Base-by-base conservation (phyloP, 2,113 vertebrate species). In the Spea multiplicata region DNA sequence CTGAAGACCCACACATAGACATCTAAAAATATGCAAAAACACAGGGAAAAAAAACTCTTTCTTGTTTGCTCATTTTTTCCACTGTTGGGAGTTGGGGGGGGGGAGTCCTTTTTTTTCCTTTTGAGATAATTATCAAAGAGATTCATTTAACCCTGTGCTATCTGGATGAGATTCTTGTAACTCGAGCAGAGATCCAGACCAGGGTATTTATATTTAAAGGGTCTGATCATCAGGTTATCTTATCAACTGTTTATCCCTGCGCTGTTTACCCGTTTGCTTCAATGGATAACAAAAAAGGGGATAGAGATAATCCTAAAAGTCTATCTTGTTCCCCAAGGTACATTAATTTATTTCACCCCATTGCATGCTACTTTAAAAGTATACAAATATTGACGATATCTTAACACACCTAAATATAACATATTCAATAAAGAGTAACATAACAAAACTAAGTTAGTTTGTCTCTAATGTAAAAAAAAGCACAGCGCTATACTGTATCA, bases 161-260 rank as follows among this genome's bases (percentile, higher is more conserved):
- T 6, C 67, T 49, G 13, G 47, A 30, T 16, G 48, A 4, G 17
- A 7, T 7, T 49, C 50, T 70, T 46, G 2, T 13, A 46, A 48
- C 66, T 14, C 44, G 47, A 8, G 14, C 9, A 61, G n/a, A 16
- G 17, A 70, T 17, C 48, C 67, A 17, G 47, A n/a, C 13, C 46
- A 49, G n/a, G 46, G 45, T 48, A 50, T 46, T 68, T 68, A 68
- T 68, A 45, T 44, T 68, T 14, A 6, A 50, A 66, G 8, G 65
- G 73, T 75, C 61, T 75, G 73, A 75, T 75, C 73, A 66, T 53
- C 14, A 49, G n/a, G 62, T 75, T 75, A 75, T 75, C 73, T 75
- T 75, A 75, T 75, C 73, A 62, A 3, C 5, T 75, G 73, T 75
- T 75, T 75, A 75, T 75, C 13, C 55, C 55, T 5, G 14, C 1